Base-by-base conservation (phyloP, 2,888 invertebrate genomes). In the Pterobdella sp. region DNA sequence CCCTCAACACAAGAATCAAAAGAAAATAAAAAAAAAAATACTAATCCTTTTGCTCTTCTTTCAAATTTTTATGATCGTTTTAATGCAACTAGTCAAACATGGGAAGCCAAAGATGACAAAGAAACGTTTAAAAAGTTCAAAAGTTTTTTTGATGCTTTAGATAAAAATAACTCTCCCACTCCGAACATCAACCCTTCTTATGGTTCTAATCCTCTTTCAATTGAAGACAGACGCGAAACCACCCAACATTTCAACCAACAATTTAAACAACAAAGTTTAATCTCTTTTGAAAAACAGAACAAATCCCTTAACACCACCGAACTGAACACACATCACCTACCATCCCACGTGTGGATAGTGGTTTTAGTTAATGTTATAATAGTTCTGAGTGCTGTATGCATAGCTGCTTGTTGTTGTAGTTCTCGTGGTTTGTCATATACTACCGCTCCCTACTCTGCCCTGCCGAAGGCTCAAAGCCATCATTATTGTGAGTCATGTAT, bases 371-470 rank as follows among this genome's bases (percentile, higher is more conserved):
- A 74, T 37, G 69, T 65, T 37, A 64, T 66, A 29, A 67, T 77
- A n/a, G 36, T 77, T 0, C 22, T 69, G 2, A 67, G 63, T 22
- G 76, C 77, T n/a, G 68, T 77, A 49, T 36, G 66, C 71, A 75
- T 77, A n/a, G 76, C 75, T 7, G 72, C 64, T 22, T 26, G 73
- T 29, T 77, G 77, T 67, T 76, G 76, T 56, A 22, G 72, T 26
- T 71, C 65, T 10, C 73, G 73, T 29, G 74, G 74, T 2, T 49
- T 56, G 32, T 37, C 52, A 14, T 35, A 65, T n/a, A 37, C 60
- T 35, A 37, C 37, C 14, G 29, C 32, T 1, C 72, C 73, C n/a
- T 76, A 76, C 72, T 72, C 49, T 34, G 71, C 68, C 42, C 72
- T 76, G 1, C 75, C 76, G 52, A 72, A 76, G 74, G 34, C 68